Evolutionary conservation across 1,140 invertebrate genomes (phyloP).

Genomic region (Drosophila seguyi): DNA sequence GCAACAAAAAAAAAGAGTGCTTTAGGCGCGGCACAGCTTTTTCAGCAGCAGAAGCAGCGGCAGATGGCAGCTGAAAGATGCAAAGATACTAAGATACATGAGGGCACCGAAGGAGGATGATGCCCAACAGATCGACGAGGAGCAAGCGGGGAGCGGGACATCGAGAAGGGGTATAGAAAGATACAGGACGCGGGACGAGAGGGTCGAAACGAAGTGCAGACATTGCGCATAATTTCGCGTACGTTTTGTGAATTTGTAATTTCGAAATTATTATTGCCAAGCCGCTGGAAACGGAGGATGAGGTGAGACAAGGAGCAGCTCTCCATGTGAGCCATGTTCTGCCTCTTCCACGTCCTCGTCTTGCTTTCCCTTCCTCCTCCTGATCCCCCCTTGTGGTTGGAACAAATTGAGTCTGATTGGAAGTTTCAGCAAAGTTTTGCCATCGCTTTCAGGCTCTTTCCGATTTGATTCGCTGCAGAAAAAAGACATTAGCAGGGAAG

Average conservation of each 20-base stretch:
- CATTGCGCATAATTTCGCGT: conserved; percentile 81
- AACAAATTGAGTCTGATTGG: conserved; percentile 73
- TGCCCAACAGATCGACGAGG: conserved; percentile 12
- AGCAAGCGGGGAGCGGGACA: neutral
- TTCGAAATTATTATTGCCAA: conserved; percentile 76
- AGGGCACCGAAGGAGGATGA: conserved; percentile 23
- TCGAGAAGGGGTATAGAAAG: neutral
- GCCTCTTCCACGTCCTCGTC: conserved; percentile 4
- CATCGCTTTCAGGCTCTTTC: conserved; percentile 47
- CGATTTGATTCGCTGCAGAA: conserved; percentile 72
- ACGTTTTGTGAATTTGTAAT: conserved; percentile 84
- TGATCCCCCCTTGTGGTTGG: conserved; percentile 44
- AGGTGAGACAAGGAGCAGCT: conserved; percentile 53
- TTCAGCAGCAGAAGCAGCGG: conserved; percentile 61
- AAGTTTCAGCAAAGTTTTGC: conserved; percentile 58
- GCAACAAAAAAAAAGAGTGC: conserved; percentile 37
- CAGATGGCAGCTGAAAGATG: conserved; percentile 75
- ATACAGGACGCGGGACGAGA: conserved; percentile 16
- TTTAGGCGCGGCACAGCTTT: conserved; percentile 73
- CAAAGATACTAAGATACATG: conserved; percentile 46
- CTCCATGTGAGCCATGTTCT: conserved; percentile 51
- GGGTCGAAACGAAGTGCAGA: conserved; percentile 61
- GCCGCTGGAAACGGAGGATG: conserved; percentile 34
- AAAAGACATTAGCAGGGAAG: conserved; percentile 57
- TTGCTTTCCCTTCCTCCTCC: neutral